Evolutionary conservation across 37 sponge, comb jelly and placozoan genomes (phyloP).

Genomic region (Ianthella basta): DNA sequence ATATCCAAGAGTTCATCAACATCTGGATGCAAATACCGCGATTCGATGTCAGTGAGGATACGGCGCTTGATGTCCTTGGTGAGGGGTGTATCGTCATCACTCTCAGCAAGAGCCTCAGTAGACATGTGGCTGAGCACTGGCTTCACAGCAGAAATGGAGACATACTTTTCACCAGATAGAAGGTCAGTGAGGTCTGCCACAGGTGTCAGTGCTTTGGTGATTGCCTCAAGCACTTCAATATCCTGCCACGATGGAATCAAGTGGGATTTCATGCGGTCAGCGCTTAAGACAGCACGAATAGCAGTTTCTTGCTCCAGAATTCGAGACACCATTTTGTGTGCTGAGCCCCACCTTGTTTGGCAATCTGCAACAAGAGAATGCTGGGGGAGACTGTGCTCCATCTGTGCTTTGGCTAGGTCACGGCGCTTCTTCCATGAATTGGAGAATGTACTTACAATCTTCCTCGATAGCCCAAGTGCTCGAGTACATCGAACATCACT

Average conservation of each 20-base stretch:
- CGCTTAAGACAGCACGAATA: neutral
- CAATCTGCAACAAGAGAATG: constrained; percentile 15
- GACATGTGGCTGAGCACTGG: constrained; percentile 31
- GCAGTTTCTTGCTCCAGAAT: constrained; percentile 5
- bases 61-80: constrained; percentile 40
- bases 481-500: constrained; percentile 11
- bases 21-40: neutral
- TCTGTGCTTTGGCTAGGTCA: constrained; percentile 28
- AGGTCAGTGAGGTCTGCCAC: constrained; percentile 46
- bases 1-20: constrained; percentile 1
- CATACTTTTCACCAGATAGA: constrained; percentile 39
- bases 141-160: constrained; percentile 38
- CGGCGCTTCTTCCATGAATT: constrained; percentile 30
- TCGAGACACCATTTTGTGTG: neutral
- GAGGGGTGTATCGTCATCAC: constrained; percentile 17
- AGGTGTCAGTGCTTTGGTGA: constrained; percentile 33
- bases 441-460: constrained; percentile 39
- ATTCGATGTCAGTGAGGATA: constrained; percentile 4
- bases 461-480: constrained; percentile 21
- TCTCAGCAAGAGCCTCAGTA: neutral
- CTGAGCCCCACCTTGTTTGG: constrained; percentile 3
- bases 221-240: constrained; percentile 38
- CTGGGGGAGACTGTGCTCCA: constrained; percentile 24
- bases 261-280: constrained; percentile 40
- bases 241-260: constrained; percentile 46